These are phyloP conservation scores for Drosophila paulistorum DNA, from an alignment of 1,140 invertebrate genomes.

Conservation along the genomic window DNA sequence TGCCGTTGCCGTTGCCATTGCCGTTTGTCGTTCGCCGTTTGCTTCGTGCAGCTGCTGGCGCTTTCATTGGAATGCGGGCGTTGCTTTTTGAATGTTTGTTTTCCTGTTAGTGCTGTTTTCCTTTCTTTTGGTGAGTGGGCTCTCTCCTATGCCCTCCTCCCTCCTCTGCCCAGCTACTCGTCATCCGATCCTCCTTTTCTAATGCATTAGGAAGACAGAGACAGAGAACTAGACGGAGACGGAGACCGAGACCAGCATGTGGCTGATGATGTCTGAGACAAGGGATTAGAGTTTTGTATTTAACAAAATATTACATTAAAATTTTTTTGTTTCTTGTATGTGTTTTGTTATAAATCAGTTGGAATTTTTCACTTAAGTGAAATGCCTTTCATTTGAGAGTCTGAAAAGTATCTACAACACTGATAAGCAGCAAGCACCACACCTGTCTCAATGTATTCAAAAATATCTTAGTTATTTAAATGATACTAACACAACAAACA, in stretches of 20 bases:
- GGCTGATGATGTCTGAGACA: slow-evolving; percentile 27
- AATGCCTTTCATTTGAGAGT: slow-evolving; percentile 35
- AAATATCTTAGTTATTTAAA: too few relatives aligned
- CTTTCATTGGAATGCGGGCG: slow-evolving; percentile 78
- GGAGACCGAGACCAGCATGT: slow-evolving; percentile 52
- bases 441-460: too few relatives aligned
- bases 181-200: slow-evolving; percentile 4
- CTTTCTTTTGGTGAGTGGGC: slow-evolving; percentile 39
- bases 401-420: too few relatives aligned
- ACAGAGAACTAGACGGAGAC: slow-evolving; percentile 27
- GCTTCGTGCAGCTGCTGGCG: slow-evolving; percentile 66
- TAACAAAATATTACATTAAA: slow-evolving; percentile 75
- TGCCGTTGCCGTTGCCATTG: slow-evolving; percentile 32
- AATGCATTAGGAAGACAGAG: slow-evolving; percentile 51
- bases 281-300: slow-evolving; percentile 45
- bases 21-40: slow-evolving; percentile 34
- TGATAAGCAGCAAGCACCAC: too few relatives aligned
- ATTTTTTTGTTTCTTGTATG: slow-evolving; percentile 38
- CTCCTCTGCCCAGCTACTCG: too few relatives aligned
- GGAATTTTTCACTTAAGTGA: slow-evolving; percentile 48
- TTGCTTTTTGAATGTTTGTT: slow-evolving; percentile 54
- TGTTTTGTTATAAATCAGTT: slow-evolving; percentile 68
- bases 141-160: neutral
- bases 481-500: too few relatives aligned
- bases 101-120: slow-evolving; percentile 38